Percentiles rank a stretch among this genome's conserved stretches.
These are phyloP conservation scores for Lichenostomus cassidix DNA, from an alignment of 2,113 vertebrate species.

Conservation along the genomic window DNA sequence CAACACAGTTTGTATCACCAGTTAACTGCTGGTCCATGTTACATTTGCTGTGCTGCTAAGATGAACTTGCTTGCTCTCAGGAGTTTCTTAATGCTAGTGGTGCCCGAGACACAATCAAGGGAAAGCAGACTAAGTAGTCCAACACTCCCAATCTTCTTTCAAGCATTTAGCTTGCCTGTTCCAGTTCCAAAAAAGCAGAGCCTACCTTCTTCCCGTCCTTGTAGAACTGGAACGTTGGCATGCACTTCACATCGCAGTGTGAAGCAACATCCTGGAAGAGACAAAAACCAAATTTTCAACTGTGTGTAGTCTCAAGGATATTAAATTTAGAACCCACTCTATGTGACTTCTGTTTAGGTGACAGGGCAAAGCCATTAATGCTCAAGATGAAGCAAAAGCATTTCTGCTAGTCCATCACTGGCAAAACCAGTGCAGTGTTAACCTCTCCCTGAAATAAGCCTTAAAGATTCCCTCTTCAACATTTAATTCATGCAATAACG, in stretches of 20 bases:
- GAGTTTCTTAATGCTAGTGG: background rate
- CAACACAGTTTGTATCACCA: background rate
- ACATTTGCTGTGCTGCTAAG: background rate
- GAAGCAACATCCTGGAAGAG: slow-evolving; percentile 81
- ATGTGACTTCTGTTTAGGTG: background rate
- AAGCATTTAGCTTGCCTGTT: background rate
- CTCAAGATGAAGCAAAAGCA: background rate
- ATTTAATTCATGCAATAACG: background rate
- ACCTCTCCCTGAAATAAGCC: background rate
- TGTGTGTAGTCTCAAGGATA: background rate
- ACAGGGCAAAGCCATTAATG: background rate
- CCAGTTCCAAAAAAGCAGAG: background rate
- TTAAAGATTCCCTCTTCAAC: background rate
- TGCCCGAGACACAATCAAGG: background rate
- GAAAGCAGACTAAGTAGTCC: background rate
- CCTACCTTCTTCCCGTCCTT: slow-evolving; percentile 81
- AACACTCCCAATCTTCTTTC: background rate
- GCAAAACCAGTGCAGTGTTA: background rate
- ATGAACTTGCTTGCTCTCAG: background rate
- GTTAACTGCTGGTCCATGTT: background rate
- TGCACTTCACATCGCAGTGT: slow-evolving; percentile 79
- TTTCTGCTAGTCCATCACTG: background rate
- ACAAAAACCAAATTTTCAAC: background rate
- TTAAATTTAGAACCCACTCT: background rate
- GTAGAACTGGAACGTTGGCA: slow-evolving; percentile 95